A percentile compares a stretch with the other conserved stretches of the same genome.
Evolutionary conservation across 2,113 vertebrate species (phyloP).

Genomic region (Pogona vitticeps): DNA sequence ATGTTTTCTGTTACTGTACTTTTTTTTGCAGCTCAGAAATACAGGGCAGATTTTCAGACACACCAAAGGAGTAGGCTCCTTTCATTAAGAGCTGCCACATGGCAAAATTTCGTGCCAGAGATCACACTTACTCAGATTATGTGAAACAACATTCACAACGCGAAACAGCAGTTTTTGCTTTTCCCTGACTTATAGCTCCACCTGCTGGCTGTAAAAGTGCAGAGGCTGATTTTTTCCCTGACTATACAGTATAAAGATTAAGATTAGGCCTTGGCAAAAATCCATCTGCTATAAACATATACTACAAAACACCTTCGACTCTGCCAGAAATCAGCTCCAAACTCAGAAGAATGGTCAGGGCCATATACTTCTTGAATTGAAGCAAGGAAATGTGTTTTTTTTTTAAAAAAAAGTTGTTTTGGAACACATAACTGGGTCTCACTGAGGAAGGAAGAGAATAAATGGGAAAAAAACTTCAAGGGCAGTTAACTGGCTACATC

Average conservation of each 20-base stretch:
- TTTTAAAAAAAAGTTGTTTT: neutral
- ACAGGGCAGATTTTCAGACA: conserved; percentile 14
- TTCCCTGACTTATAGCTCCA: neutral
- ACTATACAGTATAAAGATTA: no score
- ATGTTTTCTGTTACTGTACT: neutral
- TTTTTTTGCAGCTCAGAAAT: conserved; percentile 2
- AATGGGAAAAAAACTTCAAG: neutral
- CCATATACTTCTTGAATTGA: no score
- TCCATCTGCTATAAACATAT: no score
- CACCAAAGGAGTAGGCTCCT: conserved; percentile 20
- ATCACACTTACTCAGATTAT: conserved; percentile 12
- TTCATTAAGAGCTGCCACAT: conserved; percentile 6
- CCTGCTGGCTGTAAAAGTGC: neutral
- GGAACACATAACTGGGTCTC: neutral
- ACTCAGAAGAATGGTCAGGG: neutral
- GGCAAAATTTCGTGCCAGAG: conserved; percentile 42
- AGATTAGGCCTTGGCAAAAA: no score
- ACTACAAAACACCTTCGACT: no score
- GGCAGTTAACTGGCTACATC: no score
- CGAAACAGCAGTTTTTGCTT: neutral
- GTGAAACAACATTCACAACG: neutral
- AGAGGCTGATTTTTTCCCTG: no score
- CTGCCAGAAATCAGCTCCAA: no score
- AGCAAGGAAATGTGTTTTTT: no score
- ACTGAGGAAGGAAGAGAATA: neutral